These are phyloP conservation scores for Probosciger aterrimus DNA, from an alignment of 2,113 vertebrate genomes.

Conservation along the genomic window DNA sequence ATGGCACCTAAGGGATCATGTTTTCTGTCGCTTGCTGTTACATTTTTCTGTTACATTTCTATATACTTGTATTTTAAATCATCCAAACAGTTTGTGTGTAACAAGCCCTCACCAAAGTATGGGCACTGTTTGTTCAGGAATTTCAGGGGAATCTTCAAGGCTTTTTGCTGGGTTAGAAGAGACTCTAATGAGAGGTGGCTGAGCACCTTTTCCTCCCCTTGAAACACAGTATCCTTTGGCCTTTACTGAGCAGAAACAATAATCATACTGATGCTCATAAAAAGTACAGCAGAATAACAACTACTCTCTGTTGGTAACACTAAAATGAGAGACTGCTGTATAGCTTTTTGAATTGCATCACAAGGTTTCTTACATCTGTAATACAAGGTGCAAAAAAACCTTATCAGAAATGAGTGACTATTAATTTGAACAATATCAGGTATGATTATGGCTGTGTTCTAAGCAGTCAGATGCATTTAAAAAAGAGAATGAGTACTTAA, in stretches of 20 bases:
- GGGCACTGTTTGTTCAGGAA: neutral
- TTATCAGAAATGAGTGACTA: slow-evolving; percentile 14
- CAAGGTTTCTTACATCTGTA: slow-evolving; percentile 15
- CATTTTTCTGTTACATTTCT: neutral
- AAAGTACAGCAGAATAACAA: neutral
- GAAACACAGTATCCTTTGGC: neutral
- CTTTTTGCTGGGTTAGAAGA: neutral
- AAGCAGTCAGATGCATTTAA: neutral
- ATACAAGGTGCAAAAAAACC: neutral
- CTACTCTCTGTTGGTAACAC: neutral
- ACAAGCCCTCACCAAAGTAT: neutral
- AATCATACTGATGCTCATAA: neutral
- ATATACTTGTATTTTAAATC: slow-evolving; percentile 37
- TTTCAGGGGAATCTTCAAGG: slow-evolving; percentile 6
- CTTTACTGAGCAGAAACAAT: neutral
- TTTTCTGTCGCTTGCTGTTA: slow-evolving; percentile 35
- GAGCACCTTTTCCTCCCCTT: neutral
- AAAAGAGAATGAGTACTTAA: neutral
- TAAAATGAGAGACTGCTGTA: neutral
- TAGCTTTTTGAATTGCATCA: neutral
- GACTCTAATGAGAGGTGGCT: neutral
- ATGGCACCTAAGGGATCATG: slow-evolving; percentile 50
- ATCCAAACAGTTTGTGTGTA: neutral
- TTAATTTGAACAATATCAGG: slow-evolving; percentile 40
- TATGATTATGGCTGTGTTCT: neutral